These are phyloP conservation scores for Lasius fuliginosus DNA, from an alignment of 2,888 invertebrate species.

Conservation along the genomic window DNA sequence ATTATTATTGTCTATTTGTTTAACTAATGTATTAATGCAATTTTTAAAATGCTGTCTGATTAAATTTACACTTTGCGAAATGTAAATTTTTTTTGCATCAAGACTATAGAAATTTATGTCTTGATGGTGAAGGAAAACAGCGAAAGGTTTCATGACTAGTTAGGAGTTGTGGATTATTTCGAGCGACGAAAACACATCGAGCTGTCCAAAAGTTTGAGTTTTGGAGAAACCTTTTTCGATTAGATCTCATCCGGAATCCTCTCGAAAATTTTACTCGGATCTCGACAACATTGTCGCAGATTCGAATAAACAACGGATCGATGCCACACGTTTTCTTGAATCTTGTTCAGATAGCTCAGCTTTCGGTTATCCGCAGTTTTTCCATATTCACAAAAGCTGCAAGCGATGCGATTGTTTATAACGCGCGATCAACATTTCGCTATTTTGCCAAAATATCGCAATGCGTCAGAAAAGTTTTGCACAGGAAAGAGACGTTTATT, in stretches of 20 bases:
- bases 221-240: conserved; percentile 5
- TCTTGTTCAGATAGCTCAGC: background rate
- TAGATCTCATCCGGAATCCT: conserved; percentile 1
- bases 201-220: conserved; percentile 23
- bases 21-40: background rate
- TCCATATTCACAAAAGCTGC: conserved; percentile 26
- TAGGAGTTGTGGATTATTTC: conserved; percentile 3
- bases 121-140: background rate
- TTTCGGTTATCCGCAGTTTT: conserved; percentile 32
- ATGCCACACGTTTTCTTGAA: conserved; percentile 25
- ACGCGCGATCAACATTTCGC: conserved; percentile 23
- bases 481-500: conserved; percentile 2
- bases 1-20: background rate
- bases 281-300: background rate
- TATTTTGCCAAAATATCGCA: conserved; percentile 43
- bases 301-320: conserved; percentile 51
- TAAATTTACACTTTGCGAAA: background rate
- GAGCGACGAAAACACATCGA: conserved; percentile 17
- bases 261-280: conserved; percentile 24
- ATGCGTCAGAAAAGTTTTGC: conserved; percentile 10
- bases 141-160: background rate
- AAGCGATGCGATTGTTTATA: conserved; percentile 36
- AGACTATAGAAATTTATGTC: conserved; percentile 11
- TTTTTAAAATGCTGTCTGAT: background rate
- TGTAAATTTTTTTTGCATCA: background rate